Evolutionary conservation across 2,888 invertebrate genomes (phyloP).

Genomic region (Andrena praecox): DNA sequence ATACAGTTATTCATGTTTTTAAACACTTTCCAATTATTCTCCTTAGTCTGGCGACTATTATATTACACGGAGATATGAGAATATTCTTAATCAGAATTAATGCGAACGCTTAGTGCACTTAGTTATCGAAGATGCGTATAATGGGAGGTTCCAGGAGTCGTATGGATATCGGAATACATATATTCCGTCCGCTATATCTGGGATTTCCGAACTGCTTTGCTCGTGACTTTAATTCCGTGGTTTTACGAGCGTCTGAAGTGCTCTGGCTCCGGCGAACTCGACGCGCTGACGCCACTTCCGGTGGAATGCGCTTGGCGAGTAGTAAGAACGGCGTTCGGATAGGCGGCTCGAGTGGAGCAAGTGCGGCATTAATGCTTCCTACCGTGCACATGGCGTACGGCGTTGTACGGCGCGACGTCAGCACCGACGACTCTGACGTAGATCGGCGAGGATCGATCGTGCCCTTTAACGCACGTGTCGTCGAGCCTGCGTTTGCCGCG

Average conservation of each 20-base stretch:
- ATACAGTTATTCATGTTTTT: too few relatives aligned
- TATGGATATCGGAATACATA: too few relatives aligned
- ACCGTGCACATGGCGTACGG: conserved; percentile 47
- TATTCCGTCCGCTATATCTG: too few relatives aligned
- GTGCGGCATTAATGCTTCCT: conserved; percentile 40
- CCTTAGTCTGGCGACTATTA: too few relatives aligned
- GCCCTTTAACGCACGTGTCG: conserved; percentile 16
- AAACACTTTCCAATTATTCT: too few relatives aligned
- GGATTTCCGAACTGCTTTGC: background rate
- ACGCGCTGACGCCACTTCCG: background rate
- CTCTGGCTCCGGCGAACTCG: background rate
- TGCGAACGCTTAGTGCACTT: too few relatives aligned
- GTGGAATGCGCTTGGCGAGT: background rate
- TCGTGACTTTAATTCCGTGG: background rate
- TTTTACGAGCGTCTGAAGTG: background rate
- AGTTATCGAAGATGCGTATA: too few relatives aligned
- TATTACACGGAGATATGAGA: too few relatives aligned
- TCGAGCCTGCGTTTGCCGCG: conserved; percentile 20
- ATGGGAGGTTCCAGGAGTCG: too few relatives aligned
- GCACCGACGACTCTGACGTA: conserved; percentile 55
- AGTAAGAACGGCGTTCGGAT: background rate
- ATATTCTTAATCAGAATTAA: too few relatives aligned
- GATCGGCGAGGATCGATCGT: conserved; percentile 39
- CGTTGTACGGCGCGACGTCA: conserved; percentile 46
- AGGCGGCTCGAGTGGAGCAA: too few relatives aligned